These are phyloP conservation scores for Clepsis dumicolana DNA, from an alignment of 2,888 invertebrate species.

Conservation along the genomic window DNA sequence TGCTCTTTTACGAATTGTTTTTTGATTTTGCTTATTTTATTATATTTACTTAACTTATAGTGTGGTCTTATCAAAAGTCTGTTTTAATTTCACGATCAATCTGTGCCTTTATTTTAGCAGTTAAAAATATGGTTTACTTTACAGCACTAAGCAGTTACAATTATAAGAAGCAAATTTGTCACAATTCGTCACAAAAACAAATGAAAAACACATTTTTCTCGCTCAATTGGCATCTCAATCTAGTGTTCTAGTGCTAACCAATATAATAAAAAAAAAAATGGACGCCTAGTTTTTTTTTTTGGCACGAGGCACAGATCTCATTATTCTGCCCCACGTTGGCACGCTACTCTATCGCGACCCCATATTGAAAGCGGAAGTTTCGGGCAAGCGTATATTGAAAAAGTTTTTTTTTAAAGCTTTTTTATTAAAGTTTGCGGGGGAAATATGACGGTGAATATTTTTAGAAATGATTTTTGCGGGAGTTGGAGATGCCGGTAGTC, in stretches of 20 bases:
- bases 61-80: too few species aligned
- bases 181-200: too few species aligned
- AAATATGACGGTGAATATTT: slow-evolving; percentile 12
- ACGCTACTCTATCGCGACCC: slow-evolving; percentile 1
- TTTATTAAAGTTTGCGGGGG: slow-evolving; percentile 13
- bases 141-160: too few species aligned
- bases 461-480: not conserved
- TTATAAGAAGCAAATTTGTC: too few species aligned
- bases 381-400: slow-evolving; percentile 36
- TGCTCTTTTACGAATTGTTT: too few species aligned
- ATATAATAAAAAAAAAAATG: not conserved
- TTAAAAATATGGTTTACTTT: too few species aligned
- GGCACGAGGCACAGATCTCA: slow-evolving; percentile 19
- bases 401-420: slow-evolving; percentile 35
- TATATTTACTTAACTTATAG: too few species aligned
- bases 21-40: too few species aligned
- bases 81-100: too few species aligned
- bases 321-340: slow-evolving; percentile 17
- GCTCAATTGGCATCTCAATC: not conserved
- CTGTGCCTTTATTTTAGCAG: too few species aligned
- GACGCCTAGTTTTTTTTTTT: slow-evolving; percentile 2
- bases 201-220: too few species aligned
- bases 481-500: too few species aligned
- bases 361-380: slow-evolving; percentile 18
- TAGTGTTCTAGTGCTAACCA: not conserved